Base-by-base conservation (phyloP, 1,140 invertebrate genomes). In the Centruroides vittatus region DNA sequence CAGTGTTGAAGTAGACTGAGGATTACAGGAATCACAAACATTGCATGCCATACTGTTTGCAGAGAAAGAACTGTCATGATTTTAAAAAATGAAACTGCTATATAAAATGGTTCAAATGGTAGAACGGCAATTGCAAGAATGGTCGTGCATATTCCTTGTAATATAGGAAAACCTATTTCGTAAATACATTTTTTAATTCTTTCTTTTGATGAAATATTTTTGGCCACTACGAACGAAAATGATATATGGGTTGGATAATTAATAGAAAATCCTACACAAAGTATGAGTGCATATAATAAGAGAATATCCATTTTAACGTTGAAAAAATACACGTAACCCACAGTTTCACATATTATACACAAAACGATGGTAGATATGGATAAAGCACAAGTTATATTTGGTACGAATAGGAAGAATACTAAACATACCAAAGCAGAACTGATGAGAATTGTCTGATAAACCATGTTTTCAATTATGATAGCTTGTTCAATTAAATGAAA, bases 231-330 rank as follows among this genome's bases (percentile, higher is more conserved):
- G 72, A 93, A 97, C 0, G 90, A 90, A 70, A 97, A 95, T 66
- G 91, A 94, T 52, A 97, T 96, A 70, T 98, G 94, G 4, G 93
- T 93, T 0, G 91, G 93, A 72, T 95, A 98, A 70, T 98, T 93
- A 0, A 98, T 91, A 5, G 91, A 95, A 75, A 97, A 97, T 49
- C 94, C 94, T 46, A 98, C 94, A 70, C 92, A 95, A 93, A 98
- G 97, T 54, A 98, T 96, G 4, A 98, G 78, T 69, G 97, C 96
- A 49, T 98, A 96, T 93, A 97, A 98, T 1, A 93, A 96, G 67
- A 98, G 94, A 5, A 92, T 92, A 72, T 96, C 93, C 47, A 98
- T 76, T 70, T 91, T 93, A 1, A 98, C 89, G 65, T 85, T 83
- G 92, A 93, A 97, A 1, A 95, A 76, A 0, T 90, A 84, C 88